Evolutionary conservation across 2,797 vertebrate genomes (phyloP), one percentile per base, ranked within the genome.

Genomic region (Sylvia borin): DNA sequence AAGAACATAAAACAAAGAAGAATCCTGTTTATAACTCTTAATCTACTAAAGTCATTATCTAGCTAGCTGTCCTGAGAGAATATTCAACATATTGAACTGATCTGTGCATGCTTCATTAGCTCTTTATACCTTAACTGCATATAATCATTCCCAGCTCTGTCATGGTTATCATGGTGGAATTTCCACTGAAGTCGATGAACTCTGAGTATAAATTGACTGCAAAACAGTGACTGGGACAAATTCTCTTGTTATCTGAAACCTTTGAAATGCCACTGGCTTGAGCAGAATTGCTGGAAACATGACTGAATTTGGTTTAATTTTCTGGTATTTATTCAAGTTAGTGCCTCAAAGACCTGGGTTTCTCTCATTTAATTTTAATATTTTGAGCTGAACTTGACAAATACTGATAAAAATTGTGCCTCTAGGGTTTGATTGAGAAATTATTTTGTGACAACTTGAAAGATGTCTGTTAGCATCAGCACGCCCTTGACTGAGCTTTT

Each of bases 241-340:
- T 96, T 90, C 65, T 81, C 19, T 83, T 32, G 80, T 94, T 93
- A 94, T 95, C 90, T 89, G 85, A 82, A 93, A 82, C 88, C 85
- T 95, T 88, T 95, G 90, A 96, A 96, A 88, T 93, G 60, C 73
- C 60, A 94, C 64, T 87, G 71, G 50, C 77, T 81, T 73, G 64
- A 92, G 53, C 61, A 60, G 73, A 95, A 90, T 85, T 95, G 77
- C 70, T 92, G 68, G 74, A 94, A 83, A 95, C 55, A 67, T 85
- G 73, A 86, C 80, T 90, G 61, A 89, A 93, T 95, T 96, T 92
- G 22, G 68, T 93, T 96, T 94, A 85, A 92, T 95, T 87, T 97
- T 95, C 80, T 95, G 79, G 72, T 91, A 86, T 96, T 96, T 91
- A 93, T 96, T 96, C 81, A 87, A 67, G 65, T 80, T 74, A 91